Percentiles rank a stretch among this genome's conserved stretches.
These are phyloP conservation scores for Squalus acanthias DNA, from an alignment of 2,797 vertebrate species.

Conservation along the genomic window DNA sequence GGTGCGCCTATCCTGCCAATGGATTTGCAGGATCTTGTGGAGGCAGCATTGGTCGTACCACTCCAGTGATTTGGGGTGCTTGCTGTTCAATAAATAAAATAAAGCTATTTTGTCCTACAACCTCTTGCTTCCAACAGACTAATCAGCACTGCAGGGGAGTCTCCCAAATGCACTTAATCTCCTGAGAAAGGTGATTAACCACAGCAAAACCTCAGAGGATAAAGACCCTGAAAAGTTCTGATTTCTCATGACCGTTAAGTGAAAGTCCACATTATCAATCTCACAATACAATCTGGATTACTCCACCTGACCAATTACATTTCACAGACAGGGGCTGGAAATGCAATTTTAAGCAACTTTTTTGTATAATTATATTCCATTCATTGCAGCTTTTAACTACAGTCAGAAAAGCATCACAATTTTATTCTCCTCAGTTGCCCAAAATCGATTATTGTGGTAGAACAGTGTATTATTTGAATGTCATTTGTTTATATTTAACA, in stretches of 20 bases:
- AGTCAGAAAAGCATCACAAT: slow-evolving; percentile 62
- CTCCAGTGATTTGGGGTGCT: too few species aligned
- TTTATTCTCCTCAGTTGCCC: slow-evolving; percentile 66
- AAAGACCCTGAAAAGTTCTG: neutral
- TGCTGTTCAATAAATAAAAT: neutral
- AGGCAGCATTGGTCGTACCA: too few species aligned
- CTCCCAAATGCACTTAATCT: neutral
- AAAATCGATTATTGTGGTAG: slow-evolving; percentile 64
- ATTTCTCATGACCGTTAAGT: neutral
- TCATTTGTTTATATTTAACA: slow-evolving; percentile 73
- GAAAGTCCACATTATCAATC: neutral
- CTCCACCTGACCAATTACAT: neutral
- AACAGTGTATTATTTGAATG: slow-evolving; percentile 69
- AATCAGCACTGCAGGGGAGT: neutral
- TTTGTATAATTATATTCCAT: slow-evolving; percentile 73
- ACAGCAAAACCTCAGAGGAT: neutral
- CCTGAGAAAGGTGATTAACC: neutral
- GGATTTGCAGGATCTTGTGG: too few species aligned
- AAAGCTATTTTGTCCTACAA: neutral
- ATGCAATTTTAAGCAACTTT: slow-evolving; percentile 70
- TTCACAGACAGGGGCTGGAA: slow-evolving; percentile 60
- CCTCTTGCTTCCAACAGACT: neutral
- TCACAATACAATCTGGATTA: neutral
- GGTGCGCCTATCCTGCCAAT: too few species aligned
- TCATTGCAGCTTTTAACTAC: slow-evolving; percentile 63